Base-by-base conservation (phyloP, 2,888 invertebrate species). In the Ernsta delagoae region DNA sequence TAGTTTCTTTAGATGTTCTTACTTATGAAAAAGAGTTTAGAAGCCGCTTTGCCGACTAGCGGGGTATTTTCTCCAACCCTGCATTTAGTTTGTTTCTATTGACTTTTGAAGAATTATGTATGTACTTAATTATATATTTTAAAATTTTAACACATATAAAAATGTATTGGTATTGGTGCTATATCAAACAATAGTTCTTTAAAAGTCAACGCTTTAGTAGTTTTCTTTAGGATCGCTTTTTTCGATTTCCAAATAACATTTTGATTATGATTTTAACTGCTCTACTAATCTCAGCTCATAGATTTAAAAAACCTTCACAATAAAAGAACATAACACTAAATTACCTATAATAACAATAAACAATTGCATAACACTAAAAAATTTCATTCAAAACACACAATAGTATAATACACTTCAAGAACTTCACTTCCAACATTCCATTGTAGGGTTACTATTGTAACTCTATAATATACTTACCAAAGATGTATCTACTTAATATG, bases 31-130 rank as follows among this genome's bases (percentile, higher is more conserved):
- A 63, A 43, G 67, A 71, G 50, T 76, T 77, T 79, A 78, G 75
- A 77, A 86, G 82, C 87, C 85, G 91, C 91, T 92, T 90, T 83
- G 87, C 88, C 83, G 84, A 87, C 88, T 88, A 88, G 90, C 87
- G 81, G 84, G 82, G 78, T 36, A 59, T 53, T 80, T 76, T 70
- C 77, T 74, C 76, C 79, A 81, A 79, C 81, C 87, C 89, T 89
- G 78, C 78, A 34, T 54, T 59, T 39, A 69, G 68, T 69, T 68
- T 68, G 68, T 50, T 9, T 62, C 76, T 70, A 66, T 71, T 75
- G 76, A 80, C 79, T 72, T 74, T 79, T 76, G 78, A 77, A 79
- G 75, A 78, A 77, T 78, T 59, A 53, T n/a, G 3, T 16, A 31
- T 2, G 31, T 3, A 2, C n/a, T n/a, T n/a, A n/a, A n/a, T n/a